Base-by-base conservation (phyloP, 2,888 invertebrate species). In the Dryobota labecula region DNA sequence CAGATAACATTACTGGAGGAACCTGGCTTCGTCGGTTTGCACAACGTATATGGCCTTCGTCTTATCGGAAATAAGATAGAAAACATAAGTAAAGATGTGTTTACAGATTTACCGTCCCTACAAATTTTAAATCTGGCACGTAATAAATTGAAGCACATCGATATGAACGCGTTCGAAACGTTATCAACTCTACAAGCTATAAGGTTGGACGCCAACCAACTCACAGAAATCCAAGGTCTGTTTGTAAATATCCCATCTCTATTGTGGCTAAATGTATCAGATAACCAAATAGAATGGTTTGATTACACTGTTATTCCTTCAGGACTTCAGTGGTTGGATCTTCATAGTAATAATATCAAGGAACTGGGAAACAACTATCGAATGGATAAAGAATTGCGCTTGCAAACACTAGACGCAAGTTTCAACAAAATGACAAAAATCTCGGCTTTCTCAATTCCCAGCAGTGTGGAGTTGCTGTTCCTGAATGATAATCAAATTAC, bases 211-310 rank as follows among this genome's bases (percentile, higher is more conserved):
- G 98, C 98, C 73, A 99, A 99, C 96, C 97, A 97, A 83, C 94
- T 99, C 73, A 97, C 97, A 70, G 98, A 98, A 92, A 97, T 99
- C 82, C 98, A 97, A 90, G 98, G 98, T 53, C 96, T 99, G 80
- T 99, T 99, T 92, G 97, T 97, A 85, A 97, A 98, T 92, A 97
- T 98, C 90, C 97, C 98, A 18, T 98, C 97, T 87, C 95, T 99
- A 84, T 96, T 98, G 89, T 98, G 98, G 98, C 95, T 99, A 67
- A 99, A 99, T 94, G 97, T 99, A 89, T 98, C 98, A 82, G 98
- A 98, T 95, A 99, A 99, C 96, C 97, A 97, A 92, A 96, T 99
- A 89, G 97, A 97, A 90, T 97, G 98, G 97, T 99, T 99, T 94
- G 98, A 99, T 94, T 99, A 98, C 92, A 97, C 98, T 38, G 97